Evolutionary conservation across 2,797 vertebrate species (phyloP), one percentile per base, ranked within the genome.

Genomic region (Platalea minor): DNA sequence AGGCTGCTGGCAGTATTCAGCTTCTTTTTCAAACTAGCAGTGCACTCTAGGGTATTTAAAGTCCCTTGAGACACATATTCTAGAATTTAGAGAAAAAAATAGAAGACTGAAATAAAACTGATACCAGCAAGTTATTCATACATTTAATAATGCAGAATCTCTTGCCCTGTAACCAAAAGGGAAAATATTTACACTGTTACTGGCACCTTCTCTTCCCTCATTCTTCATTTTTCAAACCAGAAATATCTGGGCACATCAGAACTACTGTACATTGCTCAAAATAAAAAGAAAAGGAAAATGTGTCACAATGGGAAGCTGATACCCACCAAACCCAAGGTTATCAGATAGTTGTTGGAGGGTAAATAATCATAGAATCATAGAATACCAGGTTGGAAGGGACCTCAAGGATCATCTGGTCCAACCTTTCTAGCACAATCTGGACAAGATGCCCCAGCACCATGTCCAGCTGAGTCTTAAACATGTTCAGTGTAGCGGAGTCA

Each of bases 21-120:
- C 65, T 91, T 92, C 89, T 89, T 95, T 93, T 96, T 88, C 59
- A 76, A 95, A 91, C 46, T 83, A 28, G n/a, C 54, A 68, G 25
- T 51, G 17, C 13, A 54, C 74, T 95, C 76, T 81, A 72, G 85
- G 82, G 73, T 93, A 64, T 84, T 96, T 89, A 84, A 93, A 96
- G 63, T 96, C 94, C 77, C 84, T 85, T 72, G 91, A 96, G 95
- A 95, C 82, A 59, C 73, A 76, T 91, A 64, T 94, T 94, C 56
- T 77, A 95, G 91, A 96, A 95, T 61, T 83, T 90, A 89, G 85
- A 92, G 91, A 90, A 94, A 97, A 97, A 89, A 86, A 79, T 78
- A 94, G 50, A 95, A 72, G 41, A 87, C 85, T 82, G 93, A 97
- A 93, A 96, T 95, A 91, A 96, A 95, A 95, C 83, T 92, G 74